Evolutionary conservation across 1,140 invertebrate genomes (phyloP).

Genomic region (Lepidurus couesii): DNA sequence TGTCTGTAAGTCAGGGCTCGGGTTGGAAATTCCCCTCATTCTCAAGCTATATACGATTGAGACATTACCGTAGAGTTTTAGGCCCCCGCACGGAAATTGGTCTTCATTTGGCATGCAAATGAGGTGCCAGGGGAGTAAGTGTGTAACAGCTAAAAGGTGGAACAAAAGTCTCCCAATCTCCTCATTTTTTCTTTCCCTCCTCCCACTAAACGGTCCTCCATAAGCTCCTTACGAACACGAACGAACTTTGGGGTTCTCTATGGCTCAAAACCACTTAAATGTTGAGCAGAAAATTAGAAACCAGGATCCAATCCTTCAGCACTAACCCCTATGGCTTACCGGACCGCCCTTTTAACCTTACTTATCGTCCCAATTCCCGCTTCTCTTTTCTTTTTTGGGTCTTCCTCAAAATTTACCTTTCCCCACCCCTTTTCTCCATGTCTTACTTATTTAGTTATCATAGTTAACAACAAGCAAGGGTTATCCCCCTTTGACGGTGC

Average conservation of each 20-base stretch:
- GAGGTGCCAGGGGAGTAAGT: slow-evolving; percentile 3
- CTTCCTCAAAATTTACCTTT: no score
- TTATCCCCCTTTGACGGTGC: background rate
- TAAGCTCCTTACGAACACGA: background rate
- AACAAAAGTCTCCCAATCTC: background rate
- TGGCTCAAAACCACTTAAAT: background rate
- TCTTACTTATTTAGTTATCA: background rate
- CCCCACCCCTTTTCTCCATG: background rate
- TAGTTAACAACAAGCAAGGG: background rate
- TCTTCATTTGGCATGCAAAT: slow-evolving; percentile 19
- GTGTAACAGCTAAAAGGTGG: slow-evolving; percentile 10
- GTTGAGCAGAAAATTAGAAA: background rate
- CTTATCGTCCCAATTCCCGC: background rate
- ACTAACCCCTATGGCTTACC: background rate
- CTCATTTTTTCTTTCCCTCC: background rate
- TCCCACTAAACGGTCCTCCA: background rate
- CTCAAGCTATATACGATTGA: background rate
- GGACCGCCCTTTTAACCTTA: background rate
- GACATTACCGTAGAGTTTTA: slow-evolving; percentile 11
- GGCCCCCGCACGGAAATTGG: slow-evolving; percentile 7
- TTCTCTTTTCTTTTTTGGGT: no score
- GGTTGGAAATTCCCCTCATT: background rate
- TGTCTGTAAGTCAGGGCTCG: background rate
- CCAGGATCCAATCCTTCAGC: background rate
- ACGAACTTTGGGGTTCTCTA: background rate